phyloP scores from a whole-genome alignment of 2,888 invertebrate species.

The Syritta pipiens region DNA sequence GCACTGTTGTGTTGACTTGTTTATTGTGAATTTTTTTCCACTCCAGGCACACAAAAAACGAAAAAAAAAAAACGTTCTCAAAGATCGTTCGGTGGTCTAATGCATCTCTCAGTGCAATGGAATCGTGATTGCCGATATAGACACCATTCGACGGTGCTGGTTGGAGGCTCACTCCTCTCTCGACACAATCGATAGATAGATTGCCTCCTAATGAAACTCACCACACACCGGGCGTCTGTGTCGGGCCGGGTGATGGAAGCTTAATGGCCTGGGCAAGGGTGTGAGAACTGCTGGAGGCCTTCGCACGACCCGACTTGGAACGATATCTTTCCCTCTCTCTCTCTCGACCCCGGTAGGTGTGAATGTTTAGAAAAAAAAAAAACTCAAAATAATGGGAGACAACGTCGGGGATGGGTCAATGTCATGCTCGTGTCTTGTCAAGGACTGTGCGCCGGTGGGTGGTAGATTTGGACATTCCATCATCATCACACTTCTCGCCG shows the following conservation, averaged over 20 bases:
- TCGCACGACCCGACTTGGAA: constrained; percentile 48
- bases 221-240: no score
- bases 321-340: no score
- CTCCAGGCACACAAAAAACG: constrained; percentile 22
- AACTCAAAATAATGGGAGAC: constrained; percentile 51
- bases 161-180: constrained; percentile 32
- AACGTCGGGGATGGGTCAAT: constrained; percentile 62
- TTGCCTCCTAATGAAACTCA: constrained; percentile 63
- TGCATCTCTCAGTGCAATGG: constrained; percentile 54
- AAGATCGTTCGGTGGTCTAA: constrained; percentile 56
- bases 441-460: constrained; percentile 39
- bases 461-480: constrained; percentile 65
- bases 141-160: constrained; percentile 49
- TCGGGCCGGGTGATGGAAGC: constrained; percentile 67
- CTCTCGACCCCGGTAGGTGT: constrained; percentile 33
- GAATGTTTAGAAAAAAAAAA: constrained; percentile 43
- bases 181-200: constrained; percentile 65
- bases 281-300: constrained; percentile 67
- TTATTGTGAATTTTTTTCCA: constrained; percentile 20
- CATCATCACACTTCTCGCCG: constrained; percentile 48
- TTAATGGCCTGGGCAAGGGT: constrained; percentile 67
- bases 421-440: constrained; percentile 63
- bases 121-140: constrained; percentile 69
- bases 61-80: constrained; percentile 8
- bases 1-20: constrained; percentile 8